Conservation (phyloP, 30 jellyfish, hydroid and myxozoan genomes). For the Turritopsis dohrnii region DNA sequence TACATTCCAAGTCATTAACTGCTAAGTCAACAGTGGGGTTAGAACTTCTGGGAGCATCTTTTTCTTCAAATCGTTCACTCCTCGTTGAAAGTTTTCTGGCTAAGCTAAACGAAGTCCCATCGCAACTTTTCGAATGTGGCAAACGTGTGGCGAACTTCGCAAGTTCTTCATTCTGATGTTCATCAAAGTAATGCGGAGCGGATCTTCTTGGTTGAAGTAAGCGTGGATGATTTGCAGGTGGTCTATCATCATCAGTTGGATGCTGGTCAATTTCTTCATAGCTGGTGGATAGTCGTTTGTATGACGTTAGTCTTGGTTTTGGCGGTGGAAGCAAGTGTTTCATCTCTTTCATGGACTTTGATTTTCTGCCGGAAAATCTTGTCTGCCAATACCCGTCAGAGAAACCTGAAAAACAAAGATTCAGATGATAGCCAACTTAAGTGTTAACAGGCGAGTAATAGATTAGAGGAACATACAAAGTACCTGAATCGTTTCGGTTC, state of each 20-base stretch:
- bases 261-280: conserved; percentile 3
- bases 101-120: background rate
- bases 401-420: background rate
- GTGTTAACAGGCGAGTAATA: no score
- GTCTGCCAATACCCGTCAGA: background rate
- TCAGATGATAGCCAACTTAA: background rate
- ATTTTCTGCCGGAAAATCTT: background rate
- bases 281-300: background rate
- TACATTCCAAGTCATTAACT: background rate
- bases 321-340: background rate
- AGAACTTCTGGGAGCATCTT: background rate
- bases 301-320: background rate
- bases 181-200: background rate
- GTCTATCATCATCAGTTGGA: background rate
- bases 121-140: conserved; percentile 4
- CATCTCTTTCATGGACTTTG: background rate
- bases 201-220: background rate
- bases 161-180: background rate
- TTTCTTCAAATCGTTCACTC: background rate
- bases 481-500: background rate
- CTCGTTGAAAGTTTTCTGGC: background rate
- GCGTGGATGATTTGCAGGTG: background rate
- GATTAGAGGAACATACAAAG: no score
- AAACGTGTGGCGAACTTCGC: background rate
- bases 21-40: background rate